These are phyloP conservation scores for Emys orbicularis DNA, from an alignment of 2,797 vertebrate species.

Conservation along the genomic window DNA sequence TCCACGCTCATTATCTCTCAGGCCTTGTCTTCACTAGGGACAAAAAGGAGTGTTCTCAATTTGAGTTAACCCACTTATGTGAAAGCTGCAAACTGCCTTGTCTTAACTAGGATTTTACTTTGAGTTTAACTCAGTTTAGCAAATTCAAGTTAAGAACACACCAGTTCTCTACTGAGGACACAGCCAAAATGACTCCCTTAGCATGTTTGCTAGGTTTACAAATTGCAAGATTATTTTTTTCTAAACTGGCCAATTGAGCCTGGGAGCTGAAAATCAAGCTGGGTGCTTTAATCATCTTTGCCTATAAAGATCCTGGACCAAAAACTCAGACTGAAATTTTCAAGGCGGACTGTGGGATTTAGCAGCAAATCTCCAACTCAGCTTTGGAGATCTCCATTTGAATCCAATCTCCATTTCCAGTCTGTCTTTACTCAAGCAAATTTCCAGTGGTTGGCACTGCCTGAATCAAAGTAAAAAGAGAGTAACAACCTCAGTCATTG, in stretches of 20 bases:
- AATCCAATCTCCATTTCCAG: not conserved
- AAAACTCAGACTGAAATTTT: not conserved
- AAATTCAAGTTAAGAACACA: not conserved
- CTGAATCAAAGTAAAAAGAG: not conserved
- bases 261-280: not conserved
- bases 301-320: not conserved
- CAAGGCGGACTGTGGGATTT: not conserved
- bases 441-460: not conserved
- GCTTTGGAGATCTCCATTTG: not conserved
- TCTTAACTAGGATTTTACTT: not conserved
- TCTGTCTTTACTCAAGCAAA: not conserved
- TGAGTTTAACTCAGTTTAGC: not conserved
- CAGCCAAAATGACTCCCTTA: not conserved
- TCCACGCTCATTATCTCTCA: not conserved
- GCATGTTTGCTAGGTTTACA: not conserved
- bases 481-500: not conserved
- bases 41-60: not conserved
- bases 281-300: not conserved
- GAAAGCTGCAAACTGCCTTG: not conserved
- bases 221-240: not conserved
- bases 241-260: not conserved
- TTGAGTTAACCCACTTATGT: not conserved
- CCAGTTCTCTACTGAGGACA: not conserved
- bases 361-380: not conserved
- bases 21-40: not conserved